phyloP scores from a whole-genome alignment of 2,113 vertebrate species.

The Platanista minor region DNA sequence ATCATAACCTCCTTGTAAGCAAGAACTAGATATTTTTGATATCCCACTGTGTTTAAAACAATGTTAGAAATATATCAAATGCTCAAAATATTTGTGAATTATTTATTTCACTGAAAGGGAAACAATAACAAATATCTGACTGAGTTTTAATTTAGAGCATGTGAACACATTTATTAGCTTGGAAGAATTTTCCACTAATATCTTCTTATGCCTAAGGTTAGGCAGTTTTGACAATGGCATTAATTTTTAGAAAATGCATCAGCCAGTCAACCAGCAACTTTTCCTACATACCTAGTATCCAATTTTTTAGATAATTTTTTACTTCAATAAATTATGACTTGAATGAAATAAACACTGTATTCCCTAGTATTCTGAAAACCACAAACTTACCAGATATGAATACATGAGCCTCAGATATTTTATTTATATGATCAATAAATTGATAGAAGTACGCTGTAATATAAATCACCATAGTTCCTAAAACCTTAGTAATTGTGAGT shows the following conservation, averaged over 20 bases:
- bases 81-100: slow-evolving; percentile 13
- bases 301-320: slow-evolving; percentile 9
- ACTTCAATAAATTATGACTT: background rate
- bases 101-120: background rate
- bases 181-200: background rate
- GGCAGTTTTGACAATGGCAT: background rate
- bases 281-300: background rate
- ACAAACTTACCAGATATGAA: background rate
- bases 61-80: background rate
- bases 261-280: background rate
- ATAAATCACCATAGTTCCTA: slow-evolving; percentile 3
- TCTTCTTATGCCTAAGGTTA: background rate
- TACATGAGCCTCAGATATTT: background rate
- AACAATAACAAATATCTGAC: background rate
- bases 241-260: background rate
- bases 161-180: background rate
- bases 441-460: slow-evolving; percentile 35
- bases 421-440: slow-evolving; percentile 30
- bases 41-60: background rate
- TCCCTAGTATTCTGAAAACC: background rate
- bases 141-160: background rate
- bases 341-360: background rate
- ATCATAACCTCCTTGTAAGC: background rate
- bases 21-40: background rate
- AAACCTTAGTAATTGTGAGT: slow-evolving; percentile 33